Percentiles rank a stretch among this genome's conserved stretches.
These are phyloP conservation scores for Eremobia ochroleuca DNA, from an alignment of 2,888 invertebrate species.

Conservation along the genomic window DNA sequence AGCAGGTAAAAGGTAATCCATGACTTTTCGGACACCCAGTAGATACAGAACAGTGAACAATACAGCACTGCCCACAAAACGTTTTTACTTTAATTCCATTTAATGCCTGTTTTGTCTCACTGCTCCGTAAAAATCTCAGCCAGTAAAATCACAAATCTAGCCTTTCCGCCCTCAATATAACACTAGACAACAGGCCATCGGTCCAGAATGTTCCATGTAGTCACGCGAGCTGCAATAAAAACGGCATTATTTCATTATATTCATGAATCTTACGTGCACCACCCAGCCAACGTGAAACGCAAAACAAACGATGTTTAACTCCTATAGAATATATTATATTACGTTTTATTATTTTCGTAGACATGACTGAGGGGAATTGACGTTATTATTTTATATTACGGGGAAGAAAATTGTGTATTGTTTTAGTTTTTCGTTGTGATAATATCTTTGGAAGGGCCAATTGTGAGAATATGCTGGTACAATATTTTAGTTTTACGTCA, in stretches of 20 bases:
- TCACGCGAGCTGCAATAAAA: slow-evolving; percentile 63
- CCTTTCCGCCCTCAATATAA: neutral
- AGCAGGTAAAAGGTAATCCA: no score
- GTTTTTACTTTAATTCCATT: neutral
- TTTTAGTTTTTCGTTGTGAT: slow-evolving; percentile 37
- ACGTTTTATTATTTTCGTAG: slow-evolving; percentile 48
- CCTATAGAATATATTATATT: slow-evolving; percentile 44
- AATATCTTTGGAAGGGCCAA: slow-evolving; percentile 20
- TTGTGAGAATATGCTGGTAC: slow-evolving; percentile 1
- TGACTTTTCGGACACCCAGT: no score
- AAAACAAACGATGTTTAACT: slow-evolving; percentile 52
- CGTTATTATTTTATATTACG: slow-evolving; percentile 47
- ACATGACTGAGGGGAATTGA: slow-evolving; percentile 18
- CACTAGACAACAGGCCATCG: slow-evolving; percentile 40
- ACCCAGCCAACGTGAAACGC: slow-evolving; percentile 35
- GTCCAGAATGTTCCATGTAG: slow-evolving; percentile 31
- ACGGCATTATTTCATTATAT: slow-evolving; percentile 53
- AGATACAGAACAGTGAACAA: neutral
- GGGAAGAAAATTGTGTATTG: slow-evolving; percentile 25
- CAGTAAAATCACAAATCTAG: neutral
- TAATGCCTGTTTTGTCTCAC: neutral
- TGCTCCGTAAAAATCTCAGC: neutral
- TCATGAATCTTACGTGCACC: slow-evolving; percentile 64
- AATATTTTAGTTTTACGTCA: neutral
- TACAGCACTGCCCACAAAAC: neutral